Conservation (phyloP, 2,113 vertebrate genomes). For the Cynopterus brachyotis region DNA sequence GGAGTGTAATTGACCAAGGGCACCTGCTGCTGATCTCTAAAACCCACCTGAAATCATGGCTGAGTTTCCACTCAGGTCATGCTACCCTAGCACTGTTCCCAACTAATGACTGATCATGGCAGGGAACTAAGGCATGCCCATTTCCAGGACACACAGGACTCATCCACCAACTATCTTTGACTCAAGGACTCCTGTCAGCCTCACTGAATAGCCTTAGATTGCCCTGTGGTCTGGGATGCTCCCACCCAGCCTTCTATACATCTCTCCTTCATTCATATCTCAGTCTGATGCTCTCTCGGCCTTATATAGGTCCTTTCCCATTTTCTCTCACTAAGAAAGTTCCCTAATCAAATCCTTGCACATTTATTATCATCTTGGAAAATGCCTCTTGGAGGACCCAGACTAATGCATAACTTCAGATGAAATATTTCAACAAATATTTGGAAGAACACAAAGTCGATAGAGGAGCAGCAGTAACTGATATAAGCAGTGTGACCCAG, state of each 20-base stretch:
- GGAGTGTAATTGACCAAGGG: background rate
- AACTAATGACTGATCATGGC: background rate
- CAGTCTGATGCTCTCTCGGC: background rate
- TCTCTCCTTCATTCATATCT: background rate
- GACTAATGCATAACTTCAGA: background rate
- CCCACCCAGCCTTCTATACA: background rate
- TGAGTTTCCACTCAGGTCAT: background rate
- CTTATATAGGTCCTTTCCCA: background rate
- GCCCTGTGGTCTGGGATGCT: background rate
- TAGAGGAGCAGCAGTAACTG: background rate
- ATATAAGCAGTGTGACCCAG: background rate
- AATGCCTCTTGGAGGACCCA: background rate
- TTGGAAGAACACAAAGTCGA: background rate
- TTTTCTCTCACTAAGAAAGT: background rate
- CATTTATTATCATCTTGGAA: background rate
- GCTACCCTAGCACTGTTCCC: background rate
- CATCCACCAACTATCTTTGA: background rate
- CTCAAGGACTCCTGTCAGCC: background rate
- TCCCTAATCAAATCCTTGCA: background rate
- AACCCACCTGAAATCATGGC: background rate
- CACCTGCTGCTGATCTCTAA: background rate
- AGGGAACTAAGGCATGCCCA: background rate
- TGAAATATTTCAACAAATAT: constrained; percentile 1
- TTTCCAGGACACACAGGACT: background rate
- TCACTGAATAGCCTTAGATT: background rate